Evolutionary conservation across 2,113 vertebrate genomes (phyloP), one percentile per base, ranked within the genome.

Genomic region (Coptodon rendalli): DNA sequence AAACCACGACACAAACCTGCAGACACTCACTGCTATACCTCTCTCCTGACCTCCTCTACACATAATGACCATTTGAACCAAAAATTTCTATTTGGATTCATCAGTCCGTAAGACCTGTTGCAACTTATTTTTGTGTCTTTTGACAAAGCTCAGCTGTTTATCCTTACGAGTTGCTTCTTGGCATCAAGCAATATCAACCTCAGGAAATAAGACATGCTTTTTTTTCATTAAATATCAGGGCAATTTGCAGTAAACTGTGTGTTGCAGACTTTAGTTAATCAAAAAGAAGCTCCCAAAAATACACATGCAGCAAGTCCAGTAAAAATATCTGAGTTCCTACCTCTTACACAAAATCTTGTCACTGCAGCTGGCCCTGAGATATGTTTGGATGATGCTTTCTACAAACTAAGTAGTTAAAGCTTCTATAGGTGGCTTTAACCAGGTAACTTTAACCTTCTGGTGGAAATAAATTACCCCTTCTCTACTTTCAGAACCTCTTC

Each of bases 131-230:
- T 63, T 63, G 59, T 17, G 59, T 63, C 31, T 36, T 63, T 63
- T 63, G 31, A 31, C 17, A 63, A 36, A 63, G 29, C 59, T 36
- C 17, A 63, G 59, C 59, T 63, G 59, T 19, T 63, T 36, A 4
- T 36, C 9, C 31, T 36, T 63, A 63, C 36, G 59, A 63, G 10
- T 19, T 63, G 59, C 29, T 63, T 63, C 17, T 7, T 63, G 1
- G 16, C 31, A 66, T 6, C 31, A n/a, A 36, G 6, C 61, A 38
- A 38, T 22, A 66, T 38, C 61, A 38, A 66, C 1, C 34, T 22
- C 10, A 38, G 0, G 0, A 7, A 66, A 0, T 22, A 38, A 38
- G 61, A n/a, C 61, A 7, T 38, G 17, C 1, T 4, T 38, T 38
- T 40, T 66, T 38, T 0, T 36, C 61, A 8, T 22, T 66, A 66